phyloP scores from a whole-genome alignment of 2,113 vertebrate species.

The Boleophthalmus pectinirostris region DNA sequence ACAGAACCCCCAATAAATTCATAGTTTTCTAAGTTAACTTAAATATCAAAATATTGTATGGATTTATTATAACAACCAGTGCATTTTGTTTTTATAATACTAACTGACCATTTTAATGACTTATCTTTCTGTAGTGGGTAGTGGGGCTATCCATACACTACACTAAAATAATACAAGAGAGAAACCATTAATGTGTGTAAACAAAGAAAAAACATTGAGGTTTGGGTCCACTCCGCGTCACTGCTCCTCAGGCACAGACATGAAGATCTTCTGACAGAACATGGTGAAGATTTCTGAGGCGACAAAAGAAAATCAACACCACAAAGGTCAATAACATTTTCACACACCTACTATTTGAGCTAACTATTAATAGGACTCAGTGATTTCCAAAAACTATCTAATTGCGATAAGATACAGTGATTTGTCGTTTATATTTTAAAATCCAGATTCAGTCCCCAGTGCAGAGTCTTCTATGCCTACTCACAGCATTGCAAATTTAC shows the following conservation, averaged over 20 bases:
- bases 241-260: constrained; percentile 76
- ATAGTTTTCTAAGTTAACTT: not conserved
- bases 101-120: not conserved
- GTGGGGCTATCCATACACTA: not conserved
- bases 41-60: not conserved
- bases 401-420: not conserved
- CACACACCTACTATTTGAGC: not conserved
- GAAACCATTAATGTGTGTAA: constrained; percentile 29
- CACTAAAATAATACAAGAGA: not conserved
- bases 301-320: constrained; percentile 1
- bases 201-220: constrained; percentile 30
- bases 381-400: not conserved
- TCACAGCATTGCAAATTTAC: too few relatives aligned
- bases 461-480: too few relatives aligned
- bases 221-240: constrained; percentile 13
- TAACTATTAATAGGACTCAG: not conserved
- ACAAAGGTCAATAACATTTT: not conserved
- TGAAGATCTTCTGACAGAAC: constrained; percentile 80
- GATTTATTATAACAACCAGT: not conserved
- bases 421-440: too few relatives aligned
- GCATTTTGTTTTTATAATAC: not conserved
- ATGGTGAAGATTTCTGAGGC: constrained; percentile 76
- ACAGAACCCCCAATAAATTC: not conserved
- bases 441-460: too few relatives aligned
- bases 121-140: too few relatives aligned